A percentile compares a stretch with the other conserved stretches of the same genome.
phyloP scores from a whole-genome alignment of 2,797 vertebrate genomes.

The Orientallactaga sibirica region DNA sequence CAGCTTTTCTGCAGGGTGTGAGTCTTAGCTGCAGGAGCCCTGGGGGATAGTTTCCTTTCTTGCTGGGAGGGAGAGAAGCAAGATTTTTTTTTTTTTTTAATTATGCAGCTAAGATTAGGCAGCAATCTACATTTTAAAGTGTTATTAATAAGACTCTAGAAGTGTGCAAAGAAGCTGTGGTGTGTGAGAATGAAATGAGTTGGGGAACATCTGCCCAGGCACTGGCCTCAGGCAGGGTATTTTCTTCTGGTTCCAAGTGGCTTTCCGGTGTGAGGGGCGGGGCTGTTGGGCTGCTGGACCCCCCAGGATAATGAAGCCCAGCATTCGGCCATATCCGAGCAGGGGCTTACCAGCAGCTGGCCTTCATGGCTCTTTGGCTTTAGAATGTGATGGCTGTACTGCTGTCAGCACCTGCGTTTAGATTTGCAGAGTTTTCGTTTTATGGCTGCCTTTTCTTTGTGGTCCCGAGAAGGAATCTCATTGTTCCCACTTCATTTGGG shows the following conservation, averaged over 20 bases:
- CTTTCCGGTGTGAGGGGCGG: conserved; percentile 52
- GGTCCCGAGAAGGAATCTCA: not conserved
- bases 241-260: conserved; percentile 70
- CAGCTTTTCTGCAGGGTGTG: conserved; percentile 77
- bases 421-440: conserved; percentile 35
- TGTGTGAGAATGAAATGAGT: conserved; percentile 87
- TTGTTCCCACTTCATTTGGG: not conserved
- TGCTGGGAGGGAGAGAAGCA: conserved; percentile 83
- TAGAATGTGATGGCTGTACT: not conserved
- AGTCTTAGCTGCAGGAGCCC: conserved; percentile 84
- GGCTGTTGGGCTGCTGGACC: not conserved
- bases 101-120: conserved; percentile 88
- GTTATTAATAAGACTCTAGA: conserved; percentile 88
- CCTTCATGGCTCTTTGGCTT: not conserved
- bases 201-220: conserved; percentile 84
- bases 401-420: not conserved
- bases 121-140: conserved; percentile 89
- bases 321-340: not conserved
- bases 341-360: fast-evolving
- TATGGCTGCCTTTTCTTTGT: conserved; percentile 10
- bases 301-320: not conserved
- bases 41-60: conserved; percentile 85
- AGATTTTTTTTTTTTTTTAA: conserved; percentile 86
- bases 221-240: conserved; percentile 72
- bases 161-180: conserved; percentile 85